Percentiles rank a stretch among this genome's conserved stretches.
Conservation (phyloP, 2,888 invertebrate genomes). For the Metallyticus violacea region DNA sequence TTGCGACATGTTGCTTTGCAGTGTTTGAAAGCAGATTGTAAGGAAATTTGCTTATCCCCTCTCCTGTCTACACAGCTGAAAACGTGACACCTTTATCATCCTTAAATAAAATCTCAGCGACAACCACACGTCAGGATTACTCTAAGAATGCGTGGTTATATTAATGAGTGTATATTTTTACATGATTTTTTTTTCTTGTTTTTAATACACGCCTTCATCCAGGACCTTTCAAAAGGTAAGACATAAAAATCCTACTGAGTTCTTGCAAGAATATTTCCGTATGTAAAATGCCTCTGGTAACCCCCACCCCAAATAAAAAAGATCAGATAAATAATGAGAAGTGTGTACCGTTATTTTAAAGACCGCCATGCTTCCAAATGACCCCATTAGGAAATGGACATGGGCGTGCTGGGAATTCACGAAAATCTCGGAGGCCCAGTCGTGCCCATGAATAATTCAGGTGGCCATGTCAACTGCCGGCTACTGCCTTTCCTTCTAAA, state of each 20-base stretch:
- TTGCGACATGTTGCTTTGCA: no score
- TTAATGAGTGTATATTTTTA: no score
- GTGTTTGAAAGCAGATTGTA: no score
- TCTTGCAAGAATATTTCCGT: background rate
- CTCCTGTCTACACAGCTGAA: no score
- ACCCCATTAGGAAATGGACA: background rate
- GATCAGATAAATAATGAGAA: background rate
- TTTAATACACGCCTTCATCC: no score
- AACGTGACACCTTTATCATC: no score
- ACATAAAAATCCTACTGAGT: background rate
- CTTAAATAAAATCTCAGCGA: no score
- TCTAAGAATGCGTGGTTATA: no score
- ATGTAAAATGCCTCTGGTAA: background rate
- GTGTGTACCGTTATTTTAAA: background rate
- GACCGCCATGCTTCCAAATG: background rate
- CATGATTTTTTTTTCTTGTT: no score
- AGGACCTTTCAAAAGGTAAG: no score
- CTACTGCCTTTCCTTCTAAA: background rate
- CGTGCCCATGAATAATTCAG: conserved; percentile 3
- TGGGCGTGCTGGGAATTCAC: background rate
- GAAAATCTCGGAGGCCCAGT: background rate
- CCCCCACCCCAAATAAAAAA: background rate
- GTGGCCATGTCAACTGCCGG: background rate
- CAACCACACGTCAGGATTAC: no score
- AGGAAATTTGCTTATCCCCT: no score